These are phyloP conservation scores for Potamilus streckersoni DNA, from an alignment of 1,140 invertebrate genomes.

Conservation along the genomic window DNA sequence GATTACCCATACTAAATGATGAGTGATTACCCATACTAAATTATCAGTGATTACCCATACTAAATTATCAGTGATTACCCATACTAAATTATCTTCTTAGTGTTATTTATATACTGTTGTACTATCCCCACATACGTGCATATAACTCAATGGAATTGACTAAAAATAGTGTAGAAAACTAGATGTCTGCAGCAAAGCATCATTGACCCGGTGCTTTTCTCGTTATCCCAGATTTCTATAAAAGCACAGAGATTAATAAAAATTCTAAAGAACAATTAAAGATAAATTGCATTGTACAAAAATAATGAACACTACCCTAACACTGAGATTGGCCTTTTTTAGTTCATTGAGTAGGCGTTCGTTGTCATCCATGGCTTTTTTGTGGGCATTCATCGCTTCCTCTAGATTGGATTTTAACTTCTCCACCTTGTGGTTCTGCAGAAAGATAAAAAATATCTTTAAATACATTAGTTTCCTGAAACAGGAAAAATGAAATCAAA, in stretches of 20 bases:
- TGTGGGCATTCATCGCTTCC: conserved; percentile 54
- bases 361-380: conserved; percentile 57
- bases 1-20: too few relatives aligned
- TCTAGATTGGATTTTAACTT: conserved; percentile 52
- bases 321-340: conserved; percentile 41
- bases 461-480: too few relatives aligned
- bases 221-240: background rate
- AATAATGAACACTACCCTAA: conserved; percentile 34
- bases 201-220: background rate
- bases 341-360: conserved; percentile 53
- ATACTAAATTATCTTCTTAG: too few relatives aligned
- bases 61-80: too few relatives aligned
- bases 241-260: background rate
- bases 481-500: too few relatives aligned
- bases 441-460: conserved; percentile 1
- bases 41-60: too few relatives aligned
- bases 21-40: too few relatives aligned
- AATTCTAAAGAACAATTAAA: background rate
- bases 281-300: too few relatives aligned
- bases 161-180: background rate
- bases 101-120: too few relatives aligned
- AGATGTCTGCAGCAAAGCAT: background rate
- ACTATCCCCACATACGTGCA: too few relatives aligned
- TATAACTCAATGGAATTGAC: background rate
- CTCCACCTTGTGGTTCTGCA: conserved; percentile 53